Conservation (phyloP, 2,113 vertebrate genomes). For the Tachysurus fulvidraco region DNA sequence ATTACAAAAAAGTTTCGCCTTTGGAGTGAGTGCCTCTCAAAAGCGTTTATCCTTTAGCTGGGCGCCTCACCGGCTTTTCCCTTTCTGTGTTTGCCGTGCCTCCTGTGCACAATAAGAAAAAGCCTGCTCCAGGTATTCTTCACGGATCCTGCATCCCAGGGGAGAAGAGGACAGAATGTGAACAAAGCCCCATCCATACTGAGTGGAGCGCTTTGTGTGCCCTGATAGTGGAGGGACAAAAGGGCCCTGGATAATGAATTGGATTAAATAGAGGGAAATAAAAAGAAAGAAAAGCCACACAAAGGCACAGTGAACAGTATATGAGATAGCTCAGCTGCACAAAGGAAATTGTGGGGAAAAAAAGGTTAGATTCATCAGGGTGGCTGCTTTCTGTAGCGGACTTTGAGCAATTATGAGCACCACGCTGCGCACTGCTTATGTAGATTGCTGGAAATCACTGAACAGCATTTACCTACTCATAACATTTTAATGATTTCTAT, state of each 20-base stretch:
- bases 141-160: slow-evolving; percentile 60
- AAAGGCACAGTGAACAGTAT: slow-evolving; percentile 52
- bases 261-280: slow-evolving; percentile 73
- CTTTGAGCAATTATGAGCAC: slow-evolving; percentile 42
- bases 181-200: slow-evolving; percentile 74
- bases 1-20: slow-evolving; percentile 39
- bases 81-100: slow-evolving; percentile 58
- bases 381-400: slow-evolving; percentile 36
- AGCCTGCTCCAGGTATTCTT: slow-evolving; percentile 66
- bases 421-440: slow-evolving; percentile 18
- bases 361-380: slow-evolving; percentile 43
- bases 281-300: slow-evolving; percentile 59
- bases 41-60: slow-evolving; percentile 54
- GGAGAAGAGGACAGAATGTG: slow-evolving; percentile 69
- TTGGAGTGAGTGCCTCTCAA: slow-evolving; percentile 59
- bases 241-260: slow-evolving; percentile 70
- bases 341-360: slow-evolving; percentile 29
- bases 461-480: slow-evolving; percentile 16
- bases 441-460: slow-evolving; percentile 34
- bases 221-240: slow-evolving; percentile 66
- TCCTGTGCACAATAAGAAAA: slow-evolving; percentile 64
- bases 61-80: slow-evolving; percentile 49
- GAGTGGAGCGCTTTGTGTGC: slow-evolving; percentile 71
- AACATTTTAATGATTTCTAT: slow-evolving; percentile 52
- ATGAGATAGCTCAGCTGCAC: slow-evolving; percentile 40